Conservation (phyloP, 2,113 vertebrate genomes). For the Pomatorhinus ruficollis region DNA sequence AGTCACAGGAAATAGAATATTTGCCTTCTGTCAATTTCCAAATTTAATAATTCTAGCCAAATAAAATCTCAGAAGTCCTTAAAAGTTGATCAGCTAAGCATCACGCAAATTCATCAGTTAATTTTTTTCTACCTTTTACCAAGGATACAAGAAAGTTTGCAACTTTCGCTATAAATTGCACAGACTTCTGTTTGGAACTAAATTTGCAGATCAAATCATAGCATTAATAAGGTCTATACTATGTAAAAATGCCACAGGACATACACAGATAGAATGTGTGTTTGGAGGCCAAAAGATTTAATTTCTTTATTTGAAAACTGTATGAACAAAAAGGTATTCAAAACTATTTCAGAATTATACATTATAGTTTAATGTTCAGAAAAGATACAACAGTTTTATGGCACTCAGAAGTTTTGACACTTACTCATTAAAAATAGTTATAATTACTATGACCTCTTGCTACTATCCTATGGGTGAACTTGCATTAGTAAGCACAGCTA, state of each 20-base stretch:
- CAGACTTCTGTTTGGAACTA: neutral
- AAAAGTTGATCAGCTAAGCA: neutral
- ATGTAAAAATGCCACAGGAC: neutral
- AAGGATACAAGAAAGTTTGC: neutral
- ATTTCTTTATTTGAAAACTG: neutral
- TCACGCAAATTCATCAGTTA: neutral
- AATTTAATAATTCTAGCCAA: neutral
- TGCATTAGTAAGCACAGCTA: neutral
- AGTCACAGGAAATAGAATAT: neutral
- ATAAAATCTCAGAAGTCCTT: neutral
- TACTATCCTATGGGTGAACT: neutral
- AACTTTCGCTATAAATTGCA: neutral
- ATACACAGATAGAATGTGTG: neutral
- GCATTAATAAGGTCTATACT: neutral
- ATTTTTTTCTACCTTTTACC: neutral
- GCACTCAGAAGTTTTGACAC: neutral
- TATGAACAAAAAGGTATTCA: neutral
- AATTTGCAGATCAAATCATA: neutral
- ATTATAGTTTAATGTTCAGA: neutral
- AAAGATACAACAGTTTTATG: neutral
- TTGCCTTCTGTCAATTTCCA: neutral
- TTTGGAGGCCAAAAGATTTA: neutral
- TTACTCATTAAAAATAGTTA: accelerated
- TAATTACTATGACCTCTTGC: neutral
- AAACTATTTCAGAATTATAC: neutral